Percentiles rank a stretch among this genome's conserved stretches.
These are phyloP conservation scores for Helogale parvula DNA, from an alignment of 2,113 vertebrate species.

Conservation along the genomic window DNA sequence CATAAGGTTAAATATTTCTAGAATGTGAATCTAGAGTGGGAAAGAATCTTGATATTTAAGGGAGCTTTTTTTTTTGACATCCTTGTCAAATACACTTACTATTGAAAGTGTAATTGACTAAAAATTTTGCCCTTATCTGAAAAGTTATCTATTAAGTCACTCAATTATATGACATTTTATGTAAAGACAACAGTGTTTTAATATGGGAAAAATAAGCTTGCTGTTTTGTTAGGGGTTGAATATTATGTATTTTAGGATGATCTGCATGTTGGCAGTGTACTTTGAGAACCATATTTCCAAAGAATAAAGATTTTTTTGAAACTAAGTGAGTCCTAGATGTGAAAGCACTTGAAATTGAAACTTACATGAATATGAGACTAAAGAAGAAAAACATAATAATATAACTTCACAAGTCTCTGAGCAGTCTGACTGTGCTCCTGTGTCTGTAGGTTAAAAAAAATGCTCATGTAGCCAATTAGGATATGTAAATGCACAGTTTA, in stretches of 20 bases:
- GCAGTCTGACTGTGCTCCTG: background rate
- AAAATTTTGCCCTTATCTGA: slow-evolving; percentile 13
- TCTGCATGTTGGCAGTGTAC: background rate
- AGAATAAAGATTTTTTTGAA: background rate
- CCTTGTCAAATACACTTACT: background rate
- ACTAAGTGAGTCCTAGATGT: background rate
- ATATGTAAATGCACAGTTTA: background rate
- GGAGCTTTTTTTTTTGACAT: background rate
- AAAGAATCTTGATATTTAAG: slow-evolving; percentile 40
- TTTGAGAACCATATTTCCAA: slow-evolving; percentile 27
- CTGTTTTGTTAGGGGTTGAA: background rate
- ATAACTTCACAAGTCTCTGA: background rate
- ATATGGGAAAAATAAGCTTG: background rate
- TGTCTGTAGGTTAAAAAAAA: background rate
- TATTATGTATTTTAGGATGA: background rate
- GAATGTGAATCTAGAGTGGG: background rate
- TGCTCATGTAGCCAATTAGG: background rate
- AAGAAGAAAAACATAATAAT: background rate
- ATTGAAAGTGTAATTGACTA: slow-evolving; percentile 7
- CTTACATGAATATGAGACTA: background rate
- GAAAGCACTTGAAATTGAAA: slow-evolving; percentile 23
- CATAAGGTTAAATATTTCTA: slow-evolving; percentile 37
- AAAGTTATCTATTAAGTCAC: background rate
- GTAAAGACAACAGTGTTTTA: background rate
- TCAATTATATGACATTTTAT: slow-evolving; percentile 14